Evolutionary conservation across 1,140 invertebrate genomes (phyloP).

Genomic region (Microplitis mediator): DNA sequence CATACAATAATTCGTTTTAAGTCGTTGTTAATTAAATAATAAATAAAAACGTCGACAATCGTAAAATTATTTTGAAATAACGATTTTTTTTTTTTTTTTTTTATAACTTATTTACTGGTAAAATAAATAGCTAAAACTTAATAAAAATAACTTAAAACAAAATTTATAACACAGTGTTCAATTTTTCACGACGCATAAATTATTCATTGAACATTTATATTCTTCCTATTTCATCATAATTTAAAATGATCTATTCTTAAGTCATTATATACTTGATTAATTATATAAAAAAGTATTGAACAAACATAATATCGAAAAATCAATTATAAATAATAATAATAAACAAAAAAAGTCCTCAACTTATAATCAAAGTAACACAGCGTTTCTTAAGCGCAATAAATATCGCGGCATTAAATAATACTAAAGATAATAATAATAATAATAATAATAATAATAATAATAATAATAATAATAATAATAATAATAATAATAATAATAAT

Average conservation of each 20-base stretch:
- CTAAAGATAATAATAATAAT: too few relatives aligned
- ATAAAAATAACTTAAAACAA: conserved; percentile 6
- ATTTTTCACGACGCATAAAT: background rate
- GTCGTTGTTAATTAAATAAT: conserved; percentile 41
- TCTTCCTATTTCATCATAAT: background rate
- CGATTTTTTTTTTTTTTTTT: background rate
- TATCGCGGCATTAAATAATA: background rate
- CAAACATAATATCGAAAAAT: background rate
- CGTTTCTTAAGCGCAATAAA: background rate
- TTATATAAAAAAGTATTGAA: background rate
- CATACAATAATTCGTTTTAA: background rate
- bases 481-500: background rate
- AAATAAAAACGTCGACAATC: conserved; percentile 17
- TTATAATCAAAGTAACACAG: conserved; percentile 15
- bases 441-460: conserved; percentile 22
- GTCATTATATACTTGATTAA: too few relatives aligned
- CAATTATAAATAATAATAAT: background rate
- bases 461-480: background rate
- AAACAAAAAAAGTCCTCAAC: background rate
- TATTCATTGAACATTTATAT: background rate
- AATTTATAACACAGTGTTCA: conserved; percentile 6
- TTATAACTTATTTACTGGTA: background rate
- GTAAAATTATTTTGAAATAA: background rate
- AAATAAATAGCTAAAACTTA: conserved; percentile 4
- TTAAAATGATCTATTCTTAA: background rate